Evolutionary conservation across 2,888 invertebrate species (phyloP).

Genomic region (Stenichneumon culpator): DNA sequence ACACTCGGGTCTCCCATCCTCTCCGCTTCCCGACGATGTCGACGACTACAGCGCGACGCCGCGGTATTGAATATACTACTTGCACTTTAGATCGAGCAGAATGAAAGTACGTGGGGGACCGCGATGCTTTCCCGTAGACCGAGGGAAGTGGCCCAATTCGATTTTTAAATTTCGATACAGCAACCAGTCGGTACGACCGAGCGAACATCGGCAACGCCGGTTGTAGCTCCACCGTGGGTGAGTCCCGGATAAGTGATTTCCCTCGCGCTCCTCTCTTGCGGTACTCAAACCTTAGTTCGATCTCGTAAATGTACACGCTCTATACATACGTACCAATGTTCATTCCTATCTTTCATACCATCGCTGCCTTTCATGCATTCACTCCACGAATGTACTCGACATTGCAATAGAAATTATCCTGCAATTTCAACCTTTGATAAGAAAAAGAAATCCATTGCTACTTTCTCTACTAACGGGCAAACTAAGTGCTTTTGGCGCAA

Average conservation of each 20-base stretch:
- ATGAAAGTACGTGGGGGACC: constrained; percentile 58
- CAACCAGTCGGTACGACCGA: constrained; percentile 45
- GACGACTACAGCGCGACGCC: constrained; percentile 33
- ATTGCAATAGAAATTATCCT: neutral
- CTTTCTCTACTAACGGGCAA: neutral
- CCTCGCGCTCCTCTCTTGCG: constrained; percentile 31
- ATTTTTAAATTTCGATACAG: constrained; percentile 63
- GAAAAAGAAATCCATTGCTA: neutral
- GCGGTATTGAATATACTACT: constrained; percentile 66
- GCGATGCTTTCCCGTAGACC: constrained; percentile 55
- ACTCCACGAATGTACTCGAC: neutral
- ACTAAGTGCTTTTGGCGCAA: too few species aligned
- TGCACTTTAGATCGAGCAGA: constrained; percentile 66
- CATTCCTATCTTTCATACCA: neutral
- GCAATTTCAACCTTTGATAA: neutral
- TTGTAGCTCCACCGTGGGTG: constrained; percentile 5
- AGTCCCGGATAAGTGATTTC: constrained; percentile 58
- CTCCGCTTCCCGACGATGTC: constrained; percentile 1
- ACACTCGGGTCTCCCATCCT: constrained; percentile 10
- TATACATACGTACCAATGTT: neutral
- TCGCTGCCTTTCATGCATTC: neutral
- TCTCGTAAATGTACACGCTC: constrained; percentile 30
- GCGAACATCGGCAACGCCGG: constrained; percentile 16
- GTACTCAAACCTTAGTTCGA: constrained; percentile 33
- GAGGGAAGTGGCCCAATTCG: constrained; percentile 64